Evolutionary conservation across 1,140 invertebrate species (phyloP).

Genomic region (Drosophila nasuta): DNA sequence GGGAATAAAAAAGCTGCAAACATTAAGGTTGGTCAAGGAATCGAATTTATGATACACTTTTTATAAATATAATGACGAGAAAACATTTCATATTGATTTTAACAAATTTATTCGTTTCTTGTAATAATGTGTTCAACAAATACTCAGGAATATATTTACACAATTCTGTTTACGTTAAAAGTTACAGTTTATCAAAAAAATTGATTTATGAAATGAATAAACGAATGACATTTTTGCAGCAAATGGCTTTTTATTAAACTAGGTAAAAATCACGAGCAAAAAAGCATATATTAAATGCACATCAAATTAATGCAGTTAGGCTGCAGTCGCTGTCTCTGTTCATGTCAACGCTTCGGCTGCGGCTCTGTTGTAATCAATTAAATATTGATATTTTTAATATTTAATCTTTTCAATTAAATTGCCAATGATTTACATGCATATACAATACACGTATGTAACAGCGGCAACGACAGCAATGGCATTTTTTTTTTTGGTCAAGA

Average conservation of each 20-base stretch:
- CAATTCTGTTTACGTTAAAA: no score
- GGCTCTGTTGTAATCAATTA: constrained; percentile 61
- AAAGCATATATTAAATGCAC: constrained; percentile 19
- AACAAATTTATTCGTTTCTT: no score
- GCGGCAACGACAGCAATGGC: not conserved
- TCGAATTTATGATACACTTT: not conserved
- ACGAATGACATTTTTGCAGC: constrained; percentile 21
- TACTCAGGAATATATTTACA: no score
- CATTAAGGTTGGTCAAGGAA: not conserved
- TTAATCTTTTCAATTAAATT: constrained; percentile 83
- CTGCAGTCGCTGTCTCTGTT: constrained; percentile 22
- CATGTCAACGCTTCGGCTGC: constrained; percentile 4
- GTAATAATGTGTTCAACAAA: no score
- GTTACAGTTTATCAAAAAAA: not conserved
- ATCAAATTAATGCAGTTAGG: constrained; percentile 68
- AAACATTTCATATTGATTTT: no score
- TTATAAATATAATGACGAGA: not conserved
- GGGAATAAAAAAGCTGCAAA: constrained; percentile 9
- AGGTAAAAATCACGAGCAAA: constrained; percentile 21
- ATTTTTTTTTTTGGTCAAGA: constrained; percentile 45
- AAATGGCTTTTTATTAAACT: constrained; percentile 7
- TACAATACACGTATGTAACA: not conserved
- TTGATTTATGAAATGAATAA: constrained; percentile 8
- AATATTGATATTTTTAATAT: constrained; percentile 80
- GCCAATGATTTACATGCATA: constrained; percentile 58